Evolutionary conservation across 1,140 invertebrate genomes (phyloP).

Genomic region (Atta texana): DNA sequence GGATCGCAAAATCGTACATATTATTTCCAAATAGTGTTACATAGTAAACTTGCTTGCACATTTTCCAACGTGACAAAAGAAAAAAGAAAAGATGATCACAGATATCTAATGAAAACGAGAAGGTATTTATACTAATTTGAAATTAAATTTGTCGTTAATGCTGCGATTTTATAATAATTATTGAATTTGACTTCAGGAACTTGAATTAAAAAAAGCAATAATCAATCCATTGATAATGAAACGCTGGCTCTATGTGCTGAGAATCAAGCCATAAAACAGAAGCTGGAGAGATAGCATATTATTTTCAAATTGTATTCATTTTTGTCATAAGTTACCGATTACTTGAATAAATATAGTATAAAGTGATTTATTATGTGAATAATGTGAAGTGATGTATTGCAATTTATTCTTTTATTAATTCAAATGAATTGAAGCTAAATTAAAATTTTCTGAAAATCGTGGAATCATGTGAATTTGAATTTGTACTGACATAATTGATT

Average conservation of each 20-base stretch:
- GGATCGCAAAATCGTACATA: no score
- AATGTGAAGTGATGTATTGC: not conserved
- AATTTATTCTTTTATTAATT: not conserved
- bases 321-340: not conserved
- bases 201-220: no score
- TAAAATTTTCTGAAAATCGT: not conserved
- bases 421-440: not conserved
- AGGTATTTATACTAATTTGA: no score
- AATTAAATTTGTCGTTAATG: no score
- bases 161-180: no score
- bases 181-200: no score
- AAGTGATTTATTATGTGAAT: not conserved
- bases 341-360: not conserved
- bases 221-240: not conserved
- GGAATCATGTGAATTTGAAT: not conserved
- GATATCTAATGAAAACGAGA: no score
- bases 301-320: slow-evolving; percentile 14
- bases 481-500: not conserved
- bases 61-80: no score
- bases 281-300: not conserved
- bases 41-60: no score
- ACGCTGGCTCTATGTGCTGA: not conserved
- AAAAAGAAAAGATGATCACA: no score
- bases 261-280: not conserved
- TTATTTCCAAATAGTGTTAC: no score